Conservation (phyloP, 2,888 invertebrate genomes). For the Dryobota labecula region DNA sequence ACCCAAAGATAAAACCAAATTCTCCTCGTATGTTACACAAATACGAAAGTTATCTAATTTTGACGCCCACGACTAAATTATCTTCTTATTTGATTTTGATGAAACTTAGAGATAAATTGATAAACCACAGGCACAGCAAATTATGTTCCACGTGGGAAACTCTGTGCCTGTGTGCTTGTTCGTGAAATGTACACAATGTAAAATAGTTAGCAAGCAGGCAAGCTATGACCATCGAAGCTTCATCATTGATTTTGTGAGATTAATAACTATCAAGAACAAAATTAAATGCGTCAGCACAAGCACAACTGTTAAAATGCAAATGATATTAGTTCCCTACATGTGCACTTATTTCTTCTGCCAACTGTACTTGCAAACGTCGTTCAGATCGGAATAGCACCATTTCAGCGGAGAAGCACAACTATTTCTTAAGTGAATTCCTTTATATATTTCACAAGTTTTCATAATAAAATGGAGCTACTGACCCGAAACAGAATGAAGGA, state of each 20-base stretch:
- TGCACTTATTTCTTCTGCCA: slow-evolving; percentile 3
- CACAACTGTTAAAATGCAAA: background rate
- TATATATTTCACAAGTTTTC: slow-evolving; percentile 53
- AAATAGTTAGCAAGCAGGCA: background rate
- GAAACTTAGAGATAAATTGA: slow-evolving; percentile 3
- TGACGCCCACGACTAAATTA: background rate
- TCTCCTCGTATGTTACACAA: background rate
- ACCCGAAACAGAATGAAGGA: slow-evolving; percentile 43
- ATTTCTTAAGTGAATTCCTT: slow-evolving; percentile 51
- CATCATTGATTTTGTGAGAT: background rate
- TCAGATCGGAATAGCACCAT: slow-evolving; percentile 21
- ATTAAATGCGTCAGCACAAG: too few relatives aligned
- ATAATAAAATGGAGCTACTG: slow-evolving; percentile 40
- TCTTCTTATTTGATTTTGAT: slow-evolving; percentile 1
- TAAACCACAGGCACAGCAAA: slow-evolving; percentile 8
- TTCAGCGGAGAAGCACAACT: slow-evolving; percentile 20
- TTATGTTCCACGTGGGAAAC: background rate
- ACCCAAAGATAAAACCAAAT: background rate
- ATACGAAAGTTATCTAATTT: slow-evolving; percentile 5
- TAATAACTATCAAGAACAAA: background rate
- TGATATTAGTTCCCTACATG: background rate
- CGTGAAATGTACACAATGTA: background rate
- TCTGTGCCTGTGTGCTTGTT: background rate
- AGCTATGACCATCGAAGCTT: background rate
- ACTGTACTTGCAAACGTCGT: slow-evolving; percentile 9